Evolutionary conservation across 2,797 vertebrate species (phyloP), one percentile per base, ranked within the genome.

Genomic region (Mormyrus proboscirostris): DNA sequence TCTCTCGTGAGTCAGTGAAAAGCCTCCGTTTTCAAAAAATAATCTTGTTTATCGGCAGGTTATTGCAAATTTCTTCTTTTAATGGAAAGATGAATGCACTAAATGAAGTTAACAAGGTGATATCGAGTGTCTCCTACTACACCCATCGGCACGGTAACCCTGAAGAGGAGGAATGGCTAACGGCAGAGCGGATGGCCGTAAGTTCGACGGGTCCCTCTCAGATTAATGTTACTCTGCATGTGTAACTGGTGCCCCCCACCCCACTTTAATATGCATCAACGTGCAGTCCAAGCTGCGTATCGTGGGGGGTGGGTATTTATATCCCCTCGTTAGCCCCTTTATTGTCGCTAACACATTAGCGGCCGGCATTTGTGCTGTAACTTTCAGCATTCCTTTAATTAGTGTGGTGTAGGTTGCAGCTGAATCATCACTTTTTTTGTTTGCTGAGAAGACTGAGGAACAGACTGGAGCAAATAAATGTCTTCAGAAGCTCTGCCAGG

Each of bases 41-140:
- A 33, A 19, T 9, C 82, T 38, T 59, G 90, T 91, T 88, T 88
- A 65, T 90, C 88, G 8, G 76, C 89, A 99, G 99, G 96, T 98
- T 99, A 96, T 98, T 99, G 95, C 99, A 99, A 97, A 99, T 99
- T 97, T 99, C 99, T 93, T 99, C 99, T 96, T 99, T 99, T 96
- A 99, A 99, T 92, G 99, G 99, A 93, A 99, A 99, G 96, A 99
- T 99, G 99, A 99, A 99, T 96, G 99, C 99, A 97, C 97, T 99
- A 97, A 99, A 99, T 96, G 99, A 99, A 97, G 98, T 99, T 91
- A 99, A 99, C 95, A 99, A 99, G 94, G 99, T 99, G 94, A 99
- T 99, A 95, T 99, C 99, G 91, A 99, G 98, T 92, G 99, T 99
- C 65, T 99, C 99, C 2, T 99, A 99, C 93, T 99, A 99, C 90